Evolutionary conservation across 2,888 invertebrate genomes (phyloP).

Genomic region (Melieria crassipennis): DNA sequence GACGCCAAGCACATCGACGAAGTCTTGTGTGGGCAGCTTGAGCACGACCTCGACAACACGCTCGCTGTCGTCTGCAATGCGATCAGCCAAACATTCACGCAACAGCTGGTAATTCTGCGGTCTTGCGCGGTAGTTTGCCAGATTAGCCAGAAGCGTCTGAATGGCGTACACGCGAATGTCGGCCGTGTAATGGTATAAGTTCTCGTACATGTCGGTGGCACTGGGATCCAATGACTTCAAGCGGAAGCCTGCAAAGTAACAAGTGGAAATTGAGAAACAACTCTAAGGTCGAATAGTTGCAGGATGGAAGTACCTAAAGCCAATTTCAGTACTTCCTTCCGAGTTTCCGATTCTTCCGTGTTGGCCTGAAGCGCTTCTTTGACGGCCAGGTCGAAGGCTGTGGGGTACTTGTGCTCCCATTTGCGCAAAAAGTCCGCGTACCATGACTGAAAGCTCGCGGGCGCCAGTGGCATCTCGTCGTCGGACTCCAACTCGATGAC

Average conservation of each 20-base stretch:
- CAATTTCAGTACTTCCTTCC: conserved; percentile 64
- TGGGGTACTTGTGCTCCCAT: conserved; percentile 78
- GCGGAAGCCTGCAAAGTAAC: conserved; percentile 65
- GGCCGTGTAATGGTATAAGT: conserved; percentile 77
- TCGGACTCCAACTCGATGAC: conserved; percentile 61
- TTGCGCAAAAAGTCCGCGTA: conserved; percentile 70
- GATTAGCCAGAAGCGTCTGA: conserved; percentile 70
- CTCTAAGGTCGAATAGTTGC: not conserved
- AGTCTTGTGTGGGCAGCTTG: conserved; percentile 62
- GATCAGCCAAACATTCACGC: conserved; percentile 72
- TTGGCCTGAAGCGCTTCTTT: conserved; percentile 67
- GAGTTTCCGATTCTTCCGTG: conserved; percentile 39
- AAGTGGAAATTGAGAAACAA: not conserved
- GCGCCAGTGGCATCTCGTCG: conserved; percentile 38
- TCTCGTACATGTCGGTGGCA: conserved; percentile 72
- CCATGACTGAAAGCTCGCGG: conserved; percentile 64
- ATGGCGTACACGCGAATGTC: conserved; percentile 75
- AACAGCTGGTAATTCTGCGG: conserved; percentile 68
- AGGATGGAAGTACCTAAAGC: conserved; percentile 54
- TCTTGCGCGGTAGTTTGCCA: conserved; percentile 65
- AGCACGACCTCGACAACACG: conserved; percentile 71
- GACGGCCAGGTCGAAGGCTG: conserved; percentile 75
- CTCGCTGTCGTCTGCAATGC: conserved; percentile 75
- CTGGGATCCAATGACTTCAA: conserved; percentile 69
- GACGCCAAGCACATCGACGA: conserved; percentile 66